Conservation (phyloP, 2,113 vertebrate species). For the Vimba vimba region DNA sequence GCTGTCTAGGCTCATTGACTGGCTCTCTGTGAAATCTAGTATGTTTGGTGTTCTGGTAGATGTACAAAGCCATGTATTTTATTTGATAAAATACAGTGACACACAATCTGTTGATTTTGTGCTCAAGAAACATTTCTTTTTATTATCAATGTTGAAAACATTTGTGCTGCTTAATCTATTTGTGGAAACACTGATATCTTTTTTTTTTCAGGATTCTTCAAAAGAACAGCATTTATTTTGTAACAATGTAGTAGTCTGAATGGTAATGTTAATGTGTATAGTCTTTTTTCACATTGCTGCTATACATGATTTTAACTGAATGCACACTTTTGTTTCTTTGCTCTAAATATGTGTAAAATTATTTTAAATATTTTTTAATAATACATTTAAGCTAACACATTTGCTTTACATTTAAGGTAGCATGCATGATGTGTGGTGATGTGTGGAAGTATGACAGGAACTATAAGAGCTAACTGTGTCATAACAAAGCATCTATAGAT, state of each 20-base stretch:
- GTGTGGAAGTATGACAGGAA: not conserved
- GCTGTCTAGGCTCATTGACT: slow-evolving; percentile 28
- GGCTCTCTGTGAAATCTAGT: not conserved
- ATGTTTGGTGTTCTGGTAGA: not conserved
- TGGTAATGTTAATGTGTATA: no score
- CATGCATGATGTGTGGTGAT: no score
- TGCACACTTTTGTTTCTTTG: not conserved
- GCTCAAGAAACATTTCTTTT: not conserved
- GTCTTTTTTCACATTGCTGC: no score
- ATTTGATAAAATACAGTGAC: no score
- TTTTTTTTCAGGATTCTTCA: not conserved
- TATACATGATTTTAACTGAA: not conserved
- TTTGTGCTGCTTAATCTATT: not conserved
- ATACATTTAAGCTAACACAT: not conserved
- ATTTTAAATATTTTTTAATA: not conserved
- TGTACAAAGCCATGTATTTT: not conserved
- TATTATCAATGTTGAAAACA: not conserved
- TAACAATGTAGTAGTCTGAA: not conserved
- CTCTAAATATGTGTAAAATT: not conserved
- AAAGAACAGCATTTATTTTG: not conserved
- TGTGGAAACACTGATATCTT: not conserved
- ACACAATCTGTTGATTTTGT: not conserved
- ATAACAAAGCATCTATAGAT: not conserved
- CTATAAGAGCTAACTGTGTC: not conserved
- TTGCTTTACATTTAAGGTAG: not conserved